These are phyloP conservation scores for Chalcosyrphus nemorum DNA, from an alignment of 2,888 invertebrate species.

Conservation along the genomic window DNA sequence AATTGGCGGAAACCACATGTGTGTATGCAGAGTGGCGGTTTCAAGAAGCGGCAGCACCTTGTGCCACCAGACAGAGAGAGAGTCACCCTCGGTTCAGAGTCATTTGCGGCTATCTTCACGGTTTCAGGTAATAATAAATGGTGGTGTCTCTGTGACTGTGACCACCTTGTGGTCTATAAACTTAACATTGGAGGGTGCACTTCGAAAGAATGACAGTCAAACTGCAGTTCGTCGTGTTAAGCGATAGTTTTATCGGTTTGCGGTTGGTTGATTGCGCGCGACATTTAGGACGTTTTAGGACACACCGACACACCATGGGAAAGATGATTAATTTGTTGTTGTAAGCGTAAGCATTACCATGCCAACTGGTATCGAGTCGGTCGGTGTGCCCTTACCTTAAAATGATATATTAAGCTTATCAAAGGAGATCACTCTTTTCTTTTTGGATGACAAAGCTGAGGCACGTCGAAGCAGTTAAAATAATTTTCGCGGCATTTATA, in stretches of 20 bases:
- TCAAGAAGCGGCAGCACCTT: conserved; percentile 56
- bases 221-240: conserved; percentile 65
- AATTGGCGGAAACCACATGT: conserved; percentile 73
- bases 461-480: conserved; percentile 68
- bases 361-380: conserved; percentile 46
- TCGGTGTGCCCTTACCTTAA: neutral
- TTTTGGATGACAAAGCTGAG: neutral
- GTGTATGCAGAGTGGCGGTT: conserved; percentile 21
- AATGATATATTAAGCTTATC: conserved; percentile 4
- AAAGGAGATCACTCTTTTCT: conserved; percentile 56
- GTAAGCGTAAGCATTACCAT: conserved; percentile 37
- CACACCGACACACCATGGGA: conserved; percentile 26
- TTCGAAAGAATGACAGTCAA: conserved; percentile 54
- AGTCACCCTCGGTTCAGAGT: conserved; percentile 26
- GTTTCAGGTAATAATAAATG: conserved; percentile 67
- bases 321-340: conserved; percentile 67
- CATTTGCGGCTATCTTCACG: conserved; percentile 69
- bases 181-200: conserved; percentile 45
- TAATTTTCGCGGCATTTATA: conserved; percentile 71
- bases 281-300: conserved; percentile 35
- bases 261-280: conserved; percentile 63
- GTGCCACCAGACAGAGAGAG: conserved; percentile 26
- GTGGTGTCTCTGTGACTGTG: conserved; percentile 11
- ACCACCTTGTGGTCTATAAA: conserved; percentile 52
- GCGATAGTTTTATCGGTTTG: conserved; percentile 71